Base-by-base conservation (phyloP, 2,888 invertebrate species). In the Trissolcus brochymenae region DNA sequence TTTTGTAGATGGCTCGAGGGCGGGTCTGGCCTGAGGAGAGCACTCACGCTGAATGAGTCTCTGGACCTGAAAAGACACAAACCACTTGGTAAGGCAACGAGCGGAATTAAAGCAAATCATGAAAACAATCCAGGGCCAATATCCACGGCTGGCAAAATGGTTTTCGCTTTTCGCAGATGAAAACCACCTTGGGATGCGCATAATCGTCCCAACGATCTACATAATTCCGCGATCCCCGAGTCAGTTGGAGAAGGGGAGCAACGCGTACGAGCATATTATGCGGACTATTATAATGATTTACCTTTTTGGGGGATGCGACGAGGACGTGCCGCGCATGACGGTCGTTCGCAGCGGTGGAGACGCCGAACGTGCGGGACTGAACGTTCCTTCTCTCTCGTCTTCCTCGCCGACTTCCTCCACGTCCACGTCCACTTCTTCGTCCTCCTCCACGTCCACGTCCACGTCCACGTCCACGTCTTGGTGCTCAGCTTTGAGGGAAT, bases 31-130 rank as follows among this genome's bases (percentile, higher is more conserved):
- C 95, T 91, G 55, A 96, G 89, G 41, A 96, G 90, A 0, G 96
- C 96, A 79, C 94, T 95, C 49, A 96, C 95, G 65, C 95, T 95
- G 89, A 96, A 96, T 21, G 94, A 92, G 90, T 95, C 95, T 29
- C 84, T 85, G 13, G 95, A 95, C 90, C 94, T 93, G 50, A 46
- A 64, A 59, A 53, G 4, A 35, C 11, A 35, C n/a, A n/a, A n/a
- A n/a, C 21, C 21, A 21, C 25, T 25, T 25, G 25, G 25, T 25
- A 25, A 25, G 25, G 4, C 25, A 25, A 2, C 9, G 6, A 9
- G 2, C 11, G 35, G 35, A 35, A 35, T 35, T 35, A 35, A 35
- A 35, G 1, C 35, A 35, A 35, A 11, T 11, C 35, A 35, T 35
- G 9, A 35, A 35, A 35, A 35, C 35, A 35, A 35, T 35, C 35